Conservation (phyloP, 2,797 vertebrate species). For the Notamacropus eugenii region DNA sequence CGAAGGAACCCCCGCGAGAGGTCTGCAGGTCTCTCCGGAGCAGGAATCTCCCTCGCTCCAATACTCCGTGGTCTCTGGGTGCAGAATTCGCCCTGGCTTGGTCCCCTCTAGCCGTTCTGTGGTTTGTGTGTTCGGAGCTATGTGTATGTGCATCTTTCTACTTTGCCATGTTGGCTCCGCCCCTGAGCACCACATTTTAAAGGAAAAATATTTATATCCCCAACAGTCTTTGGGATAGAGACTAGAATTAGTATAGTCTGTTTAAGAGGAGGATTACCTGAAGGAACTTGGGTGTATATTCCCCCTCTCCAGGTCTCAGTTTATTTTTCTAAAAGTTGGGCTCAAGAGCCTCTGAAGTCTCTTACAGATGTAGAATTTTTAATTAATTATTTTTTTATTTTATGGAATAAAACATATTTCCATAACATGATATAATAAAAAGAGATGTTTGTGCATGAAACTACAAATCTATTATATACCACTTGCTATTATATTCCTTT, state of each 20-base stretch:
- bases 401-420: not conserved
- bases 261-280: not conserved
- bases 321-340: not conserved
- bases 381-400: not conserved
- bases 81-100: too few species aligned
- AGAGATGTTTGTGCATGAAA: not conserved
- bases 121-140: too few species aligned
- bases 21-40: too few species aligned
- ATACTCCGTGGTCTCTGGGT: too few species aligned
- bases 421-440: not conserved
- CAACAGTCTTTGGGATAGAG: not conserved
- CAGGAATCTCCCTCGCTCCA: too few species aligned
- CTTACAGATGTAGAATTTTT: not conserved
- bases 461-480: not conserved
- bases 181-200: not conserved
- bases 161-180: too few species aligned
- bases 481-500: not conserved
- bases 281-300: not conserved
- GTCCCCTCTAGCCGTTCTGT: too few species aligned
- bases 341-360: not conserved
- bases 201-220: not conserved
- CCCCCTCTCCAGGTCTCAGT: not conserved
- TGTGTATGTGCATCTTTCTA: too few species aligned
- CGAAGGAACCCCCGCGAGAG: too few species aligned
- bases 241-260: not conserved